Evolutionary conservation across 2,797 vertebrate genomes (phyloP), one percentile per base, ranked within the genome.

Genomic region (Lepilemur ruficaudatus): DNA sequence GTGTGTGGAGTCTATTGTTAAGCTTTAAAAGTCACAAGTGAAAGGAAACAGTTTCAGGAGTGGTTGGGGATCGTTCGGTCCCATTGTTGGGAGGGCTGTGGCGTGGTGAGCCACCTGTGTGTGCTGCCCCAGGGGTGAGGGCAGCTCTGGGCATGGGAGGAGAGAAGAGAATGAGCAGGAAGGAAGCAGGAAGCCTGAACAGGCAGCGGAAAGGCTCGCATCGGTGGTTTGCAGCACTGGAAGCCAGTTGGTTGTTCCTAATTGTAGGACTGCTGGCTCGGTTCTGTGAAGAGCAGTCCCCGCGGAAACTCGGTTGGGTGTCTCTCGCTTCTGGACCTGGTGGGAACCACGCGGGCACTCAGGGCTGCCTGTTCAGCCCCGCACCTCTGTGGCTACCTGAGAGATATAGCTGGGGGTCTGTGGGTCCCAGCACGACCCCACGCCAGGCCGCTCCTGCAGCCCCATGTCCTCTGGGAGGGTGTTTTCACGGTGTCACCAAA

Each of bases 121-220:
- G n/a, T 48, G 63, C 8, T 5, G 63, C 25, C 7, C 7, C 17
- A 0, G 12, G 20, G 35, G 48, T 4, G 7, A 3, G 55, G 43
- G 48, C 50, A n/a, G 46, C 35, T 63, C 30, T 46, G 28, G 35
- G 65, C 46, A 0, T 1, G 17, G 73, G 59, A 38, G 76, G 35
- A 20, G 78, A 67, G 59, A 12, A 17, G 63, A 38, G 35, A 41
- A 43, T 8, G 81, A 32, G 52, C 69, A 20, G 73, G 95, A 96
- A 94, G 96, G 95, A 95, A 96, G 80, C 89, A 30, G 95, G 97
- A 96, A 88, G 72, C 75, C 83, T 17, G 75, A n/a, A 38, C 30
- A 12, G 94, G 81, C 52, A 52, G 59, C 48, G 91, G 82, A 89
- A 87, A 73, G 95, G 65, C 76, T 41, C 18, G 0, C 2, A 2